Conservation (phyloP, 2,113 vertebrate species). For the Sander vitreus region DNA sequence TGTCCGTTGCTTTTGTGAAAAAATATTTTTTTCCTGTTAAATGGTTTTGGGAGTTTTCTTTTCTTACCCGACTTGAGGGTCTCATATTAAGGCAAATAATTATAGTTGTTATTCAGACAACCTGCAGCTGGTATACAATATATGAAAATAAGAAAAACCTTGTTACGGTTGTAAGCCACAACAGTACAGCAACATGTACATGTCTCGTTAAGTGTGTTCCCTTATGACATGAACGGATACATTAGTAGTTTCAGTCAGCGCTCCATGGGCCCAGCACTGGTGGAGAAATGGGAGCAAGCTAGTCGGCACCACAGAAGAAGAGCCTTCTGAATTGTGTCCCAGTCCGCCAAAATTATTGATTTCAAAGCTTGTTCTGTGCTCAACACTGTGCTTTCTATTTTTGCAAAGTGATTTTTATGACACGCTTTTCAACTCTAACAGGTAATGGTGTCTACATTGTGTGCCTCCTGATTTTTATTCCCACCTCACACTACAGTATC, state of each 20-base stretch:
- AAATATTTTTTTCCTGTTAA: not conserved
- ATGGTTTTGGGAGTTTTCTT: too few relatives aligned
- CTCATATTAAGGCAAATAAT: too few relatives aligned
- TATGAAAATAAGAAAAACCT: too few relatives aligned
- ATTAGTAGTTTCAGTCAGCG: not conserved
- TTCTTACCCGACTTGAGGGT: too few relatives aligned
- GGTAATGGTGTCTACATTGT: not conserved
- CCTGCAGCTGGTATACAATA: too few relatives aligned
- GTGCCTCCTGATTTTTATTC: not conserved
- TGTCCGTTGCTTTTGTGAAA: not conserved
- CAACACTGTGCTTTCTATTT: not conserved
- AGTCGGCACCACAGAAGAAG: constrained; percentile 6
- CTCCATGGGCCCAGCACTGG: too few relatives aligned
- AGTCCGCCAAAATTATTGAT: not conserved
- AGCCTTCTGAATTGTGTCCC: not conserved
- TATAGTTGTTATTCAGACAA: too few relatives aligned
- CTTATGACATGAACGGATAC: too few relatives aligned
- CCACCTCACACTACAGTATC: not conserved
- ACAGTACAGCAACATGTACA: too few relatives aligned
- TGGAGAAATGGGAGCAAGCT: not conserved
- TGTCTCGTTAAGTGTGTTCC: too few relatives aligned
- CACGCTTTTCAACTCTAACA: not conserved
- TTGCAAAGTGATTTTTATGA: not conserved
- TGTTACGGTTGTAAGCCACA: too few relatives aligned
- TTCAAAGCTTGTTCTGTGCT: not conserved